A percentile compares a stretch with the other conserved stretches of the same genome.
Conservation (phyloP, 2,888 invertebrate species). For the Thera britannica region DNA sequence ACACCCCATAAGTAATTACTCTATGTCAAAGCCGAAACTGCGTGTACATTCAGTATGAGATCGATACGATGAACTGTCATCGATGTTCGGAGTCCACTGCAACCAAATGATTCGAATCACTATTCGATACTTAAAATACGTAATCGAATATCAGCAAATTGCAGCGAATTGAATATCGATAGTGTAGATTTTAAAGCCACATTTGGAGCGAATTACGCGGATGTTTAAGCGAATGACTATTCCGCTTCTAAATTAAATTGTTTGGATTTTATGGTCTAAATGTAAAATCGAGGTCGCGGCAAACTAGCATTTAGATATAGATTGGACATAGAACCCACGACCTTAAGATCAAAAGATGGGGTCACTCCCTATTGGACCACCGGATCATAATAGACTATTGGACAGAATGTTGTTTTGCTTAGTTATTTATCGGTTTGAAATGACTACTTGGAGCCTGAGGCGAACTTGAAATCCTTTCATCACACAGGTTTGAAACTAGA, state of each 20-base stretch:
- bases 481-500: no score
- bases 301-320: no score
- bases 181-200: constrained; percentile 10
- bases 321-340: no score
- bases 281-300: no score
- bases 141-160: constrained; percentile 12
- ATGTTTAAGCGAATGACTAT: constrained; percentile 3
- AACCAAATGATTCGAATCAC: constrained; percentile 26
- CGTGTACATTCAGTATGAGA: not conserved
- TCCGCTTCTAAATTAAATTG: not conserved
- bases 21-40: not conserved
- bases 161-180: constrained; percentile 15
- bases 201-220: constrained; percentile 4
- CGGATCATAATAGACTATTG: no score
- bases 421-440: no score
- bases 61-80: constrained; percentile 15
- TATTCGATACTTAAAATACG: constrained; percentile 22
- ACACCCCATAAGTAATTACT: constrained; percentile 11
- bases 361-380: no score
- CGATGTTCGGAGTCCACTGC: constrained; percentile 7
- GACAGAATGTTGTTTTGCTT: not conserved
- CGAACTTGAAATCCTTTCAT: no score
- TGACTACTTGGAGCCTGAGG: no score
- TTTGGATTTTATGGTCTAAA: no score
- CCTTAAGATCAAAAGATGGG: no score